Evolutionary conservation across 2,888 invertebrate genomes (phyloP), one percentile per base, ranked within the genome.

Genomic region (Drosophila multiciliata): DNA sequence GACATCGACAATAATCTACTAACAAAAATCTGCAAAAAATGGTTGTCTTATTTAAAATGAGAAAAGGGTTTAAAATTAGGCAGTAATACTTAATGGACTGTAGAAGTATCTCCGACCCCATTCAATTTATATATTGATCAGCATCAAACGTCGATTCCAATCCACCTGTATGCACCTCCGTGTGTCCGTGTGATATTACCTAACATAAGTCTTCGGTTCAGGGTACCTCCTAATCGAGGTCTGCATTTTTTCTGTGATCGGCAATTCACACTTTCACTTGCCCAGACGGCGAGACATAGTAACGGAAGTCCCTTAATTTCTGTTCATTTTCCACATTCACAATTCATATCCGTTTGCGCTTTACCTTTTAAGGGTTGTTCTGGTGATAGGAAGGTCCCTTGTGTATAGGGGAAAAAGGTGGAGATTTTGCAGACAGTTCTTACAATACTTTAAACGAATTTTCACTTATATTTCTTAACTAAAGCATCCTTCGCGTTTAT

Each of bases 261-360:
- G 45, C 64, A 76, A 89, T 82, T 80, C 75, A 77, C 71, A 76
- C 70, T 87, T 81, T 75, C 68, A 62, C 62, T 60, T 62, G 78
- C 55, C 91, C 91, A 92, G 92, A 91, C 91, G 92, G 92, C 91
- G 91, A 91, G 91, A 91, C 92, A 70, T 83, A 90, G 85, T 84
- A 90, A 88, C 92, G 92, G 92, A 92, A 92, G 92, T 92, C 87
- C 88, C 89, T 91, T 91, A 92, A 92, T 91, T 91, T 92, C 82
- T 79, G 83, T 90, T 83, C 87, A 82, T 90, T 91, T 89, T 89
- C 82, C 80, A 81, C 87, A 83, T 80, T 91, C 81, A 88, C 89
- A 90, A 90, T 83, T 91, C 88, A 91, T 91, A 91, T 91, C 90
- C 91, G 91, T 66, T 78, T 55, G 66, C 52, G 71, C 73, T 78